These are phyloP conservation scores for Pecten maximus DNA, from an alignment of 2,888 invertebrate genomes.

Conservation along the genomic window DNA sequence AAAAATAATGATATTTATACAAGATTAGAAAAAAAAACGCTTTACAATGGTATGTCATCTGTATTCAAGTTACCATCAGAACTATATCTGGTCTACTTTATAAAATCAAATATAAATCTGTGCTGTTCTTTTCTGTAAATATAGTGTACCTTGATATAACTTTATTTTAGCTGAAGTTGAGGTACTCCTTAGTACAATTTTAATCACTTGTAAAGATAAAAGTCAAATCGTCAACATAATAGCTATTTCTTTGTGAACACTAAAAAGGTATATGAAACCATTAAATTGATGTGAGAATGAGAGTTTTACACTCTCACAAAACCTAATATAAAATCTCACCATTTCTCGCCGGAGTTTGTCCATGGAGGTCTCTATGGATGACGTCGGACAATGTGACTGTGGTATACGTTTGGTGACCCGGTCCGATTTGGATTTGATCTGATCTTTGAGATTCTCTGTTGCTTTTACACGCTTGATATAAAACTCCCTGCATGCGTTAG, in stretches of 20 bases:
- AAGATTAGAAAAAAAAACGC: background rate
- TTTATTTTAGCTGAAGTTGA: too few relatives aligned
- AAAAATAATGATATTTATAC: background rate
- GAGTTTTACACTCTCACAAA: too few relatives aligned
- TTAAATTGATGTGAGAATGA: background rate
- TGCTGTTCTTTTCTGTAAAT: too few relatives aligned
- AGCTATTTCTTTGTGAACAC: too few relatives aligned
- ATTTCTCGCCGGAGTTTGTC: conserved; percentile 69
- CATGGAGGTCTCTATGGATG: conserved; percentile 69
- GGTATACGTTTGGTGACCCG: background rate
- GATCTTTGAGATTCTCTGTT: conserved; percentile 67
- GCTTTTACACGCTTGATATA: conserved; percentile 71
- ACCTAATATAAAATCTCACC: conserved; percentile 56
- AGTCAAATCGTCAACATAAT: too few relatives aligned
- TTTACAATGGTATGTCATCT: background rate
- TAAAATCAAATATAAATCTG: background rate
- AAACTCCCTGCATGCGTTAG: conserved; percentile 74
- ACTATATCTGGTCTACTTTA: background rate
- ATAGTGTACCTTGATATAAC: too few relatives aligned
- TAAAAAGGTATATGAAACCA: background rate
- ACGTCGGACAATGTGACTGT: conserved; percentile 46
- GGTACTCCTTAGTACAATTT: too few relatives aligned
- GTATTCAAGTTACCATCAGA: background rate
- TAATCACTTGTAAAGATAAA: too few relatives aligned
- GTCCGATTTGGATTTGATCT: conserved; percentile 52